phyloP scores from a whole-genome alignment of 2,888 invertebrate species.

The Idaea biselata region DNA sequence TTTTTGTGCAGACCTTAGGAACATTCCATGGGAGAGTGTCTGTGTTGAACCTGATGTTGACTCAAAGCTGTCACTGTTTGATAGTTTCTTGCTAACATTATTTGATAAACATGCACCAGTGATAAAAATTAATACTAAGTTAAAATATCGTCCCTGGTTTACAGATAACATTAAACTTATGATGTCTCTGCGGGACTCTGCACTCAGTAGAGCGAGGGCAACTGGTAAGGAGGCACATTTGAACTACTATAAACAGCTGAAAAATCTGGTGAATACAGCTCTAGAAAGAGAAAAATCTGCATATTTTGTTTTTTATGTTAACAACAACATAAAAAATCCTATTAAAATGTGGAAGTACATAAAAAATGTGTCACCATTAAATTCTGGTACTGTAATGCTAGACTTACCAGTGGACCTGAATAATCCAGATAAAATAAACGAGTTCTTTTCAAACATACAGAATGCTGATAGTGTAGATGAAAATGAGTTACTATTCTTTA shows the following conservation, averaged over 20 bases:
- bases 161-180: constrained; percentile 10
- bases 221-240: constrained; percentile 3
- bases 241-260: constrained; percentile 7
- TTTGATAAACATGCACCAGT: not conserved
- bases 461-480: too few relatives aligned
- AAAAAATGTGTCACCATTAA: not conserved
- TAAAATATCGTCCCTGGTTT: not conserved
- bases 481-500: too few relatives aligned
- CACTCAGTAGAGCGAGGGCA: not conserved
- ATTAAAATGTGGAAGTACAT: constrained; percentile 8
- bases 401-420: too few relatives aligned
- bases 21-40: not conserved
- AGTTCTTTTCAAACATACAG: too few relatives aligned
- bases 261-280: not conserved
- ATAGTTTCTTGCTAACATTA: not conserved
- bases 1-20: not conserved
- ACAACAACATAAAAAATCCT: constrained; percentile 5
- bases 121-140: not conserved
- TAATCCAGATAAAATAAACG: too few relatives aligned
- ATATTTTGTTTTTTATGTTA: constrained; percentile 8
- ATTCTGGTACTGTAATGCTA: too few relatives aligned
- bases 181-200: constrained; percentile 8
- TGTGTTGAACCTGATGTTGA: not conserved
- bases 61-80: not conserved
- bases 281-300: constrained; percentile 3